Evolutionary conservation across 2,888 invertebrate genomes (phyloP).

Genomic region (Tholera decimalis): DNA sequence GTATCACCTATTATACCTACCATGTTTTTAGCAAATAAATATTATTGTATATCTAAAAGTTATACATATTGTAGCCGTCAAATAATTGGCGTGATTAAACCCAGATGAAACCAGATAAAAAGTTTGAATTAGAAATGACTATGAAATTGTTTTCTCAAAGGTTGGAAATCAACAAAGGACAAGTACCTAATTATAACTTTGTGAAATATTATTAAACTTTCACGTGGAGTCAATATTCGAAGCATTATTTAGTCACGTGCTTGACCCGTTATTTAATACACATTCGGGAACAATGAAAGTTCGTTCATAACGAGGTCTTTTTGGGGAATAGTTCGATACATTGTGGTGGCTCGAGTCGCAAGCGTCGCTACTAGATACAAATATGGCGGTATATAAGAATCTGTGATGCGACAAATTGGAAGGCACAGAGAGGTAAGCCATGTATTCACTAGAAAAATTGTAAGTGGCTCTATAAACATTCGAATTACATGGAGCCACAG

Average conservation of each 20-base stretch:
- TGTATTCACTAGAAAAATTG: constrained; percentile 58
- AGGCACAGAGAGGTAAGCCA: constrained; percentile 62
- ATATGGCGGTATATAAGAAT: constrained; percentile 60
- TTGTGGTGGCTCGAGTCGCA: constrained; percentile 13
- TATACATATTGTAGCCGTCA: constrained; percentile 2
- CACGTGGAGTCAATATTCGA: constrained; percentile 48
- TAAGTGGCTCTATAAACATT: constrained; percentile 43
- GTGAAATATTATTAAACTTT: constrained; percentile 66
- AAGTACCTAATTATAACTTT: constrained; percentile 72
- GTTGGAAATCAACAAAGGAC: constrained; percentile 64
- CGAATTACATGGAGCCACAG: constrained; percentile 35
- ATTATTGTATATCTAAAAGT: too few species aligned
- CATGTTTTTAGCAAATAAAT: too few species aligned
- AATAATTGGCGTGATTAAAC: constrained; percentile 51
- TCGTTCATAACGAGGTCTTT: constrained; percentile 33
- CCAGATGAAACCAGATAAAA: constrained; percentile 59
- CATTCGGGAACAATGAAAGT: constrained; percentile 39
- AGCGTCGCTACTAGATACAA: constrained; percentile 34
- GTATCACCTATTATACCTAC: too few species aligned
- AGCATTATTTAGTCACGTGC: constrained; percentile 38
- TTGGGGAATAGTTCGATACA: constrained; percentile 31
- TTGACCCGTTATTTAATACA: constrained; percentile 35
- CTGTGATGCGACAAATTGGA: constrained; percentile 75
- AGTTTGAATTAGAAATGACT: constrained; percentile 67
- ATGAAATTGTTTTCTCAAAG: constrained; percentile 61